Conservation (phyloP, 2,888 invertebrate species). For the Lasioglossum figueresi region DNA sequence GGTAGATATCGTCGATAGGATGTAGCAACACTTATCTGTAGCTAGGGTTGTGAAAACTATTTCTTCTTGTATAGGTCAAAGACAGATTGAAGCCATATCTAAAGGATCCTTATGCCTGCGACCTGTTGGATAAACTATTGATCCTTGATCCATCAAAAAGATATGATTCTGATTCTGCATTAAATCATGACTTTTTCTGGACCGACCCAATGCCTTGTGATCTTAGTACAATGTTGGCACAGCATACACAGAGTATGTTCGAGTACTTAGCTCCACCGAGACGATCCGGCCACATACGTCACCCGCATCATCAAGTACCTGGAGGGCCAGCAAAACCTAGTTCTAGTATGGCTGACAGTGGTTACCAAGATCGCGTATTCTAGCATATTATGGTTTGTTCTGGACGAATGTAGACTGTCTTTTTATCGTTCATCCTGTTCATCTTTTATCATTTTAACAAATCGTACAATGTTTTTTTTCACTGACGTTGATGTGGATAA, state of each 20-base stretch:
- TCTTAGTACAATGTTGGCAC: constrained; percentile 95
- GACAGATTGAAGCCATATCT: constrained; percentile 95
- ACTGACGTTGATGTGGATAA: constrained; percentile 20
- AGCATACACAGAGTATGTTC: constrained; percentile 96
- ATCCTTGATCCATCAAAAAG: constrained; percentile 96
- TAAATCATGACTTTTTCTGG: constrained; percentile 99
- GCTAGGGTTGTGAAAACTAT: not conserved
- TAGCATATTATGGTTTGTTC: constrained; percentile 81
- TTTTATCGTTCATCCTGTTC: constrained; percentile 21
- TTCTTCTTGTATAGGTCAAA: constrained; percentile 85
- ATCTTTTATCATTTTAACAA: constrained; percentile 33
- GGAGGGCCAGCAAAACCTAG: constrained; percentile 85
- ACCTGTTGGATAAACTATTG: constrained; percentile 95
- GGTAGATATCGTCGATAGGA: constrained; percentile 85
- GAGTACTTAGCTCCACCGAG: constrained; percentile 94
- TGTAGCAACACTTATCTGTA: not conserved
- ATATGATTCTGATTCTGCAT: constrained; percentile 94
- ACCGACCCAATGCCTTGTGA: constrained; percentile 97
- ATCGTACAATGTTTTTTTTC: constrained; percentile 21
- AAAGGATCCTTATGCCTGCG: constrained; percentile 96
- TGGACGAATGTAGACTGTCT: constrained; percentile 28
- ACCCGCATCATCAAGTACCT: constrained; percentile 87
- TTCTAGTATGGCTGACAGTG: constrained; percentile 89
- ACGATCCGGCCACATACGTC: constrained; percentile 89
- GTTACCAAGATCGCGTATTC: constrained; percentile 94